These are phyloP conservation scores for Tipula confusa DNA, from an alignment of 2,888 invertebrate species.

Conservation along the genomic window DNA sequence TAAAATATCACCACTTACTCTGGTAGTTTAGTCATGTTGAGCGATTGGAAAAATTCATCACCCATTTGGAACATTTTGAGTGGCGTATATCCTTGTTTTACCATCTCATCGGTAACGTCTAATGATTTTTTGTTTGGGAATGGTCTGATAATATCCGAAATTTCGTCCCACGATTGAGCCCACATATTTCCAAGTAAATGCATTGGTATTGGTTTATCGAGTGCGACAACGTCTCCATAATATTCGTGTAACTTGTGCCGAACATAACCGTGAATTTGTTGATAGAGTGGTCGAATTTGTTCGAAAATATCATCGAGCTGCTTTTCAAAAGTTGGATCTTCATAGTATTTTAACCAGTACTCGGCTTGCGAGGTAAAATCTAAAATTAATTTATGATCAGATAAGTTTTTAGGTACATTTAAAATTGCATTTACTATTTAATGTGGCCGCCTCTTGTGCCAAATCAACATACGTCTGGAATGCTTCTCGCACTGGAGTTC, in stretches of 20 bases:
- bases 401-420: not conserved
- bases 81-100: conserved; percentile 68
- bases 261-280: conserved; percentile 79
- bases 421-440: conserved; percentile 58
- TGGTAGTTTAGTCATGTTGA: conserved; percentile 77
- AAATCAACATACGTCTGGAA: conserved; percentile 64
- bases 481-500: conserved; percentile 57
- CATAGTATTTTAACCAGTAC: conserved; percentile 67
- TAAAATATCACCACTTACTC: conserved; percentile 40
- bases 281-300: conserved; percentile 73
- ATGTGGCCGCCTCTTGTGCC: conserved; percentile 64
- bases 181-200: conserved; percentile 79
- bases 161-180: conserved; percentile 69
- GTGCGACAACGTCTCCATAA: conserved; percentile 64
- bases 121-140: conserved; percentile 64
- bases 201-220: conserved; percentile 70
- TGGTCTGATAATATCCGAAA: conserved; percentile 60
- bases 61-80: conserved; percentile 76
- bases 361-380: conserved; percentile 67
- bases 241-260: conserved; percentile 64
- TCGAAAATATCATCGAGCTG: conserved; percentile 67
- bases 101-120: conserved; percentile 71
- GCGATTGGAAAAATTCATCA: conserved; percentile 79
- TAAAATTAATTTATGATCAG: conserved; percentile 40
- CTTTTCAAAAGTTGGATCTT: conserved; percentile 63